Percentiles rank a stretch among this genome's conserved stretches.
Evolutionary conservation across 2,113 vertebrate genomes (phyloP).

Genomic region (Ardeotis arabs): DNA sequence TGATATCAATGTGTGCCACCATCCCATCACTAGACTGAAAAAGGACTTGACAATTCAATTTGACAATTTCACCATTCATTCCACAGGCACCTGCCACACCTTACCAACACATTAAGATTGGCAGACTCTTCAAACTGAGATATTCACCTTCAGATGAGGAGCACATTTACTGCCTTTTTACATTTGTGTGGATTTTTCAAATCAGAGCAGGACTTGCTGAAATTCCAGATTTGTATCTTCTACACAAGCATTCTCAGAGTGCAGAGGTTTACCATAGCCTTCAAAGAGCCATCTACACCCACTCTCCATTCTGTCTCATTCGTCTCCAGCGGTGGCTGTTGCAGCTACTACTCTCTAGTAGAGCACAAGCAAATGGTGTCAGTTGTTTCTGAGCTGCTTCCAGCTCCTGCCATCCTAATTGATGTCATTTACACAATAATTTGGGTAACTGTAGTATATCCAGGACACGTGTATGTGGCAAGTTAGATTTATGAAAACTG

Average conservation of each 20-base stretch:
- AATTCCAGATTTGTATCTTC: neutral
- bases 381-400: neutral
- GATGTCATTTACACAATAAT: neutral
- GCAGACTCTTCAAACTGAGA: neutral
- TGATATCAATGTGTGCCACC: neutral
- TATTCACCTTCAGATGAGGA: neutral
- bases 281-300: neutral
- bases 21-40: neutral
- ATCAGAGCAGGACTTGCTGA: neutral
- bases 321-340: neutral
- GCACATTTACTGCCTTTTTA: neutral
- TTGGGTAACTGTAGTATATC: neutral
- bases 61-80: neutral
- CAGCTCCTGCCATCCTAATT: neutral
- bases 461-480: rapidly evolving
- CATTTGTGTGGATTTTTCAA: neutral
- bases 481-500: neutral
- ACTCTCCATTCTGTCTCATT: neutral
- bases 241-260: neutral
- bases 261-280: neutral
- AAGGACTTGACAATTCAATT: neutral
- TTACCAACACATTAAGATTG: neutral
- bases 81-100: neutral
- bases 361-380: neutral
- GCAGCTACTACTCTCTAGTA: neutral